Evolutionary conservation across 2,797 vertebrate genomes (phyloP), one percentile per base, ranked within the genome.

Genomic region (Thalassophryne amazonica): DNA sequence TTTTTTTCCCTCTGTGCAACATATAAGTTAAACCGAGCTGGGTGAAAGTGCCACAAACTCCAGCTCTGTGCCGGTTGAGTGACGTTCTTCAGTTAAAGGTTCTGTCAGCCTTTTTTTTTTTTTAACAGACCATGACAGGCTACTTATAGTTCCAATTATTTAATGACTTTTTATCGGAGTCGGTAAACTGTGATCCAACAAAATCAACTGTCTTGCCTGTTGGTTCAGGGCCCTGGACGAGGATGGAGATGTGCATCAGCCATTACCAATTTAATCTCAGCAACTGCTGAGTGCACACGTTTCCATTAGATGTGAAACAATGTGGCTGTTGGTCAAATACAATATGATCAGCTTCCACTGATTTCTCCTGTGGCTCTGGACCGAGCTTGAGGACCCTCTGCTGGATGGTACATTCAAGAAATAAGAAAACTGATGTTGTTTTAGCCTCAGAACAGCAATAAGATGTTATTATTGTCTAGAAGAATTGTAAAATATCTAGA

Each of bases 141-240:
- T 25, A n/a, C 15, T 23, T 46, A 28, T 1, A 22, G 28, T 23
- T 15, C 12, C 12, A 29, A 53, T 32, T 10, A 33, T 32, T 50
- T 38, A 36, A 30, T 10, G 17, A 53, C 10, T 6, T 34, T 24
- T 60, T 29, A 37, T 43, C 55, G 38, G 41, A 43, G 39, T 70
- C 73, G 56, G 66, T 69, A 60, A 41, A 48, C 37, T 23, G 39
- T 51, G 61, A 56, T 62, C 47, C 37, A 55, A 25, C 21, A 30
- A 45, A 71, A 69, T 56, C n/a, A 1, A 39, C 60, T 59, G n/a
- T 17, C 45, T 37, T 62, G 22, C 13, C 22, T 13, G 12, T 22
- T 30, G 34, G 29, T 33, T 70, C 39, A 14, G 9, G 37, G 51
- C 37, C 30, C 30, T 22, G 10, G 18, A 51, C 4, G 24, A 40